Evolutionary conservation across 2,113 vertebrate species (phyloP), one percentile per base, ranked within the genome.

Genomic region (Microcebus tavaratra): DNA sequence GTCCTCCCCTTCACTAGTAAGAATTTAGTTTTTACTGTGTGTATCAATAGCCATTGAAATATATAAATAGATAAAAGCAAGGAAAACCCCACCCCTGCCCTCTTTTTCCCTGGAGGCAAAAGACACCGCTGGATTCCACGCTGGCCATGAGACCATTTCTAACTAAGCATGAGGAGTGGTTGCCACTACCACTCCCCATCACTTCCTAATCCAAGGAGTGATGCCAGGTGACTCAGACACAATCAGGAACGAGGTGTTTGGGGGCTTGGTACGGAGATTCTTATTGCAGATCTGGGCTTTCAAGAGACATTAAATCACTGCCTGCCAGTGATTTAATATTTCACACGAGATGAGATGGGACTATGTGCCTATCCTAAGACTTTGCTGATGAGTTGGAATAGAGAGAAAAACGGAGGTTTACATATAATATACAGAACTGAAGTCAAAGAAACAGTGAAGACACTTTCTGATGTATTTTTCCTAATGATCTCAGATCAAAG

Each of bases 401-500:
- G 34, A 8, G 29, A 27, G 4, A 81, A 12, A 88, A 84, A 12
- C n/a, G 61, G 27, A 57, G 63, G 50, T 73, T 50, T 31, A 23
- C 17, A n/a, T 65, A 61, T 89, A 80, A 94, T 5, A 76, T 3
- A 39, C 20, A 68, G 67, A 83, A 34, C 17, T 29, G 50, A 57
- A 65, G 73, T 75, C 39, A 79, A 79, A 61, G 88, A 53, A 63
- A 75, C 65, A 88, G 53, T 4, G 21, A 79, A 89, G 86, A 68
- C 29, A 29, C 63, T 91, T 87, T 65, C 92, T 93, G 83, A 95
- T 91, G 73, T 86, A 82, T 93, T 93, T 97, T 97, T 94, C 93
- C 78, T 94, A 91, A 94, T 91, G 94, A 93, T 87, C 83, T 80
- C 39, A 63, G 85, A 88, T 96, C 89, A 93, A 97, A 97, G 61